Evolutionary conservation across 2,888 invertebrate genomes (phyloP), one percentile per base, ranked within the genome.

Genomic region (Chydorus sphaericus): DNA sequence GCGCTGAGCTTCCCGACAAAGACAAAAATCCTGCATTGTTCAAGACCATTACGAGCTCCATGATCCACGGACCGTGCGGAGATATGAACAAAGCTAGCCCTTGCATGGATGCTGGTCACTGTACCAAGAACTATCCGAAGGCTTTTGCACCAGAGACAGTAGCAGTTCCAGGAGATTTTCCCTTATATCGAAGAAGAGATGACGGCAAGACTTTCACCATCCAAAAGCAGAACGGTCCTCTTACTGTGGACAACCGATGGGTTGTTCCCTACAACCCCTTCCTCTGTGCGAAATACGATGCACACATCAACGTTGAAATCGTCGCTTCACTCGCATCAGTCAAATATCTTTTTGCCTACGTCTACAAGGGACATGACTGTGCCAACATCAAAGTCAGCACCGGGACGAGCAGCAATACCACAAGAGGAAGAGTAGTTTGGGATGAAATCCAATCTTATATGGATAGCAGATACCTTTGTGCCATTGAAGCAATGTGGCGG

Each of bases 241-340:
- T 16, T 39, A 39, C 60, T 53, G 53, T 66, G 50, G 65, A 67
- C 58, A 70, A 69, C 59, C 49, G 63, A 26, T 65, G 62, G 62
- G 64, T 69, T 7, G 68, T 70, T 8, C 69, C 70, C 0, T 68
- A 68, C 59, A 68, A 66, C 58, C 65, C 65, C 3, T 63, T 60
- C 54, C 56, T 71, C 18, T 56, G 57, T 7, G 52, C 60, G 48
- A 66, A 63, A 54, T 70, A 62, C 61, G 62, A 68, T 55, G 60
- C 60, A 16, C 70, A 71, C 58, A 67, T 70, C 36, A 71, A 71
- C 61, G 65, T 69, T 2, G 68, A 71, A 62, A 48, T 61, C 23
- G 63, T 63, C 55, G 37, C 57, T 4, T 56, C 61, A n/a, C 50
- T 67, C 4, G 59, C 52, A 18, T 56, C 57, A 7, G 58, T 65